Evolutionary conservation across 2,113 vertebrate genomes (phyloP).

Genomic region (Chloebia gouldiae): DNA sequence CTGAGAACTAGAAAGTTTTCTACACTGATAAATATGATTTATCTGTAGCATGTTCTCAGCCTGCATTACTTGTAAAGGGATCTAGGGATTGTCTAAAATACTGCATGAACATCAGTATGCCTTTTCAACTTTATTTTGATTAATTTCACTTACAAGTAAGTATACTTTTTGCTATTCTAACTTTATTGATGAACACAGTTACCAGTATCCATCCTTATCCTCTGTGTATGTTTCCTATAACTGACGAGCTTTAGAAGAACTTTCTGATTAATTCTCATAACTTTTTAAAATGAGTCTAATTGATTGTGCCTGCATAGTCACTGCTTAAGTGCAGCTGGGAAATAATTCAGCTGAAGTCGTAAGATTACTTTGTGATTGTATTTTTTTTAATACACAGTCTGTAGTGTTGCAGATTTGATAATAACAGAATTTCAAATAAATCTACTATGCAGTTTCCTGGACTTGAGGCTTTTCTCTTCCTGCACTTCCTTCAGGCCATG

Average conservation of each 20-base stretch:
- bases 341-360: background rate
- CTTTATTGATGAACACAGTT: background rate
- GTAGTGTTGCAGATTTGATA: background rate
- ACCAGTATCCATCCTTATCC: background rate
- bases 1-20: background rate
- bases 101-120: fast-evolving
- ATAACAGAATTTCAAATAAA: background rate
- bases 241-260: background rate
- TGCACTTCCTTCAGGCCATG: background rate
- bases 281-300: background rate
- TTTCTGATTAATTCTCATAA: background rate
- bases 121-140: background rate
- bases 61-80: background rate
- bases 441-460: background rate
- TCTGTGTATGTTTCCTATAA: background rate
- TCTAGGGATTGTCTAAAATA: background rate
- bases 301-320: background rate
- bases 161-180: background rate
- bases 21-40: background rate
- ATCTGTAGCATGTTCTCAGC: background rate
- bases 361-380: background rate
- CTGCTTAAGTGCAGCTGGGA: background rate
- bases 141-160: background rate
- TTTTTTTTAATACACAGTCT: background rate
- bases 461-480: background rate